Evolutionary conservation across 2,888 invertebrate species (phyloP).

Genomic region (Ferrisia virgata): DNA sequence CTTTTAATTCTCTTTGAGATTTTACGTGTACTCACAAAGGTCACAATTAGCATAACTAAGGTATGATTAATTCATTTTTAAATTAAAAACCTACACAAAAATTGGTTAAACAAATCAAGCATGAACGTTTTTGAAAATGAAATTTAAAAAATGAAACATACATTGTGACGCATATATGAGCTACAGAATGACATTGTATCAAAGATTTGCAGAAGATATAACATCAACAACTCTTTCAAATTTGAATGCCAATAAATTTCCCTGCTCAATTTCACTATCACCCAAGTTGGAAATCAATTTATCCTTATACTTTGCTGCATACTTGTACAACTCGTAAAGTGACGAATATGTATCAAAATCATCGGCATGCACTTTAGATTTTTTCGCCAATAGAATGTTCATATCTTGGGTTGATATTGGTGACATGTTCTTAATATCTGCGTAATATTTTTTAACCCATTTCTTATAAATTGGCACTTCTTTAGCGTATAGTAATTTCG

Average conservation of each 20-base stretch:
- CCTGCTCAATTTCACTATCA: slow-evolving; percentile 97
- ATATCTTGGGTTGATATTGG: slow-evolving; percentile 99
- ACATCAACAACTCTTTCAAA: slow-evolving; percentile 93
- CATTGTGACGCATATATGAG: too few relatives aligned
- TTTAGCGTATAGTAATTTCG: slow-evolving; percentile 97
- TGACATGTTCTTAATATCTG: slow-evolving; percentile 92
- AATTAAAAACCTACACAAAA: too few relatives aligned
- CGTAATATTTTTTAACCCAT: slow-evolving; percentile 96
- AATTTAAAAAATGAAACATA: too few relatives aligned
- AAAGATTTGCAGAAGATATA: slow-evolving; percentile 65
- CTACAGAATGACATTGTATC: background rate
- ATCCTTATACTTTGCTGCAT: slow-evolving; percentile 97
- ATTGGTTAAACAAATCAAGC: too few relatives aligned
- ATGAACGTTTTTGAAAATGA: too few relatives aligned
- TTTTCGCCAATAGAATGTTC: slow-evolving; percentile 98
- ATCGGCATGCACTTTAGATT: slow-evolving; percentile 90
- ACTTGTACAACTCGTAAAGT: slow-evolving; percentile 91
- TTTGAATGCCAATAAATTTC: slow-evolving; percentile 91
- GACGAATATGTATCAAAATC: slow-evolving; percentile 98
- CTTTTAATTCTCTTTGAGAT: too few relatives aligned
- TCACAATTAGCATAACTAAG: too few relatives aligned
- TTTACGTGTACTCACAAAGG: too few relatives aligned
- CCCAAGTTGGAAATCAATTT: slow-evolving; percentile 92
- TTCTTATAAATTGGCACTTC: slow-evolving; percentile 99
- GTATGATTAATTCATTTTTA: too few relatives aligned